Evolutionary conservation across 2,797 vertebrate species (phyloP), one percentile per base, ranked within the genome.

Genomic region (Ptychobarbus kaznakovi): DNA sequence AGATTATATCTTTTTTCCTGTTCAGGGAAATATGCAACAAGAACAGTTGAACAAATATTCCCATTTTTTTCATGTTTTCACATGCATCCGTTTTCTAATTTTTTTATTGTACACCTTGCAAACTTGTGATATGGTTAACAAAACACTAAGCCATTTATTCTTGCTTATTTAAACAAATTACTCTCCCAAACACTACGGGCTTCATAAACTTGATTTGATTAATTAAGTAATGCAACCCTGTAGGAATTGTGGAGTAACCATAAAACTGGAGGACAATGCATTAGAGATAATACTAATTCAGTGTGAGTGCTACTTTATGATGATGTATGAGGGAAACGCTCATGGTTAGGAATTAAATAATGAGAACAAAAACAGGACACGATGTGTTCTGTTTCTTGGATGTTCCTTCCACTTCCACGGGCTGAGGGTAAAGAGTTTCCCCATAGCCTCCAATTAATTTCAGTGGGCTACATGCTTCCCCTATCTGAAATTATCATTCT

Each of bases 291-390:
- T 81, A 78, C 70, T 85, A 78, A 89, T 84, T 35, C 42, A 58
- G 65, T 75, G 79, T 0, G 49, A 76, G 72, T 20, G 61, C 79
- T 84, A 79, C 85, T 87, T 86, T 81, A 88, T 79, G 49, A 82
- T 89, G 89, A 92, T 91, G 89, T 84, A 91, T 92, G 78, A 87
- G 82, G 68, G 80, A 42, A 75, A 73, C 79, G 72, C 49, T 51
- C 72, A 68, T 49, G 75, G 49, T 78, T 83, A 1, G 51, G 80
- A 83, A 84, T 46, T 68, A 32, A 85, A 80, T 89, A 87, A 87
- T 86, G 73, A 88, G 86, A 85, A 84, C 78, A 80, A 88, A 86
- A 90, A 84, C 46, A 49, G 77, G 75, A 88, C 87, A 78, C 83
- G 6, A 13, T 70, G 40, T 69, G 81, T 69, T 72, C 75, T 76